These are phyloP conservation scores for Pegea sp. DNA, from an alignment of 23 tunicate species.

Conservation along the genomic window DNA sequence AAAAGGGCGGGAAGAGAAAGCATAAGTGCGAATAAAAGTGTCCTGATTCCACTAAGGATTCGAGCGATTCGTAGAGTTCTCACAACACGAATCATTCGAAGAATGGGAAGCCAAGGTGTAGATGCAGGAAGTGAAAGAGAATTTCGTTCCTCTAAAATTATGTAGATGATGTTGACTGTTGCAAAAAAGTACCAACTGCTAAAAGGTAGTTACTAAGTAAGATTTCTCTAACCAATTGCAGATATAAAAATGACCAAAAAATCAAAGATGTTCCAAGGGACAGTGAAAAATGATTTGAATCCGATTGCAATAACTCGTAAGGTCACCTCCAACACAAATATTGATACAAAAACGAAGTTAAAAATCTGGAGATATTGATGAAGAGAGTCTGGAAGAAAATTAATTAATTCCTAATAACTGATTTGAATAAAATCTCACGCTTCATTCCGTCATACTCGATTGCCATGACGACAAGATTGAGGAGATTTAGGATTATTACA, in stretches of 20 bases:
- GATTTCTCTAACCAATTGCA: slow-evolving; percentile 15
- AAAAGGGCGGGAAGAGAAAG: slow-evolving; percentile 70
- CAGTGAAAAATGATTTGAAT: slow-evolving; percentile 18
- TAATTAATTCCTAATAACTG: no score
- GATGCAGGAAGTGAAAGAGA: slow-evolving; percentile 1
- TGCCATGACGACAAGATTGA: slow-evolving; percentile 51
- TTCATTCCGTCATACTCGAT: slow-evolving; percentile 50
- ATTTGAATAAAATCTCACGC: no score
- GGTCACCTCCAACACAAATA: slow-evolving; percentile 35
- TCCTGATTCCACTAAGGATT: slow-evolving; percentile 63
- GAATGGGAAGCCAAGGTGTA: slow-evolving; percentile 78
- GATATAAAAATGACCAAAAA: slow-evolving; percentile 43
- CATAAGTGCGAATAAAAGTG: slow-evolving; percentile 61
- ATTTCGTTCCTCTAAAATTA: no score
- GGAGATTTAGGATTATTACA: slow-evolving; percentile 35
- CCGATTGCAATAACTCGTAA: slow-evolving; percentile 63
- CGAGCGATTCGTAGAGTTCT: slow-evolving; percentile 60
- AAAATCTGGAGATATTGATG: slow-evolving; percentile 5
- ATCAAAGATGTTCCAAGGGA: slow-evolving; percentile 72
- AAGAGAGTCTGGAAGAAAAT: background rate
- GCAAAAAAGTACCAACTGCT: background rate
- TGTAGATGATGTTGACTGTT: slow-evolving; percentile 34
- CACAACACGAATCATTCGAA: slow-evolving; percentile 55
- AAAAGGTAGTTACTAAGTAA: background rate
- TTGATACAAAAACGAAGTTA: slow-evolving; percentile 24